These are phyloP conservation scores for Schizothorax lantsangensis DNA, from an alignment of 2,797 vertebrate genomes.

Conservation along the genomic window DNA sequence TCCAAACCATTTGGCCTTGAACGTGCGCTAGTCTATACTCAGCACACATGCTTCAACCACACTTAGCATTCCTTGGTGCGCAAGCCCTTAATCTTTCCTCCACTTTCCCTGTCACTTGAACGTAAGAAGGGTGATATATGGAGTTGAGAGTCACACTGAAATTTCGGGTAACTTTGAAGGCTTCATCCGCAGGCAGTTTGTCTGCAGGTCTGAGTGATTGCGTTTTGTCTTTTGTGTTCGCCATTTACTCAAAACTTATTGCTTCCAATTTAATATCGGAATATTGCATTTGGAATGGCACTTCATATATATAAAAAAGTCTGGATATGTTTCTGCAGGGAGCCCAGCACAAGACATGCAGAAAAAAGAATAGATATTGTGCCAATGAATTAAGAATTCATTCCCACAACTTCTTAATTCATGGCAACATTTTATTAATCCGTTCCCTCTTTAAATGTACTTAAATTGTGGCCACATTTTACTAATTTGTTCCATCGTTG, in stretches of 20 bases:
- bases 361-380: neutral
- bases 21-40: conserved; percentile 54
- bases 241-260: conserved; percentile 44
- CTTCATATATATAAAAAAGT: conserved; percentile 51
- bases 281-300: conserved; percentile 51
- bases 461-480: neutral
- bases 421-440: neutral
- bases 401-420: neutral
- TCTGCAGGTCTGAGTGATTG: conserved; percentile 45
- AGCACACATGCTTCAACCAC: conserved; percentile 63
- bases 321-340: conserved; percentile 17
- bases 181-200: conserved; percentile 51
- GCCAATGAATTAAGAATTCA: neutral
- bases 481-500: neutral
- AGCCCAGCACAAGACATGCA: neutral
- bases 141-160: conserved; percentile 53
- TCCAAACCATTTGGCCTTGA: conserved; percentile 65
- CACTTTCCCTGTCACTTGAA: conserved; percentile 63
- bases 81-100: conserved; percentile 67
- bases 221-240: conserved; percentile 26
- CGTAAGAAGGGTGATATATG: conserved; percentile 63
- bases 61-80: conserved; percentile 65
- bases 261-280: conserved; percentile 48
- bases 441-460: neutral
- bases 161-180: conserved; percentile 56